A percentile compares a stretch with the other conserved stretches of the same genome.
Conservation (phyloP, 2,113 vertebrate species). For the Nibea coibor region DNA sequence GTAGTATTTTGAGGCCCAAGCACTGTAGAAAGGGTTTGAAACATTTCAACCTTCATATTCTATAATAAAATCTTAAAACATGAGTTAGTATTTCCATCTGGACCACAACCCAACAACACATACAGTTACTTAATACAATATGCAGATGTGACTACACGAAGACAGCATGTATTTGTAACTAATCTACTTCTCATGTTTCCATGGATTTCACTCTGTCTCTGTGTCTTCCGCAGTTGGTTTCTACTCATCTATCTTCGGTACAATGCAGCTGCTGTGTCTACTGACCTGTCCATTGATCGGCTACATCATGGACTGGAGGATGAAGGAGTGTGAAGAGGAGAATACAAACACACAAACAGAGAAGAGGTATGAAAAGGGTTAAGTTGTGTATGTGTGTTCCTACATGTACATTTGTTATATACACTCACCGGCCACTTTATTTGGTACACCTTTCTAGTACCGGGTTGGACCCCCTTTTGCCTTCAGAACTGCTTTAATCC, state of each 20-base stretch:
- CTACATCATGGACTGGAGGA: constrained; percentile 90
- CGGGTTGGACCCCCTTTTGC: too few species aligned
- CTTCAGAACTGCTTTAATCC: too few species aligned
- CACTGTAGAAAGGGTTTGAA: neutral
- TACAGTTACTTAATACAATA: too few species aligned
- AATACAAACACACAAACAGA: constrained; percentile 25
- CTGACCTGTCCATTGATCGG: constrained; percentile 90
- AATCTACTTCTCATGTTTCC: neutral
- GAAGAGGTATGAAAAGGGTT: constrained; percentile 38
- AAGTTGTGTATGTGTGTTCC: neutral
- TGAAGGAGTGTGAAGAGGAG: constrained; percentile 80
- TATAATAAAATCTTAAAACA: neutral
- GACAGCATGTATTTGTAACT: too few species aligned
- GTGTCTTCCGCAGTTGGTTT: constrained; percentile 80
- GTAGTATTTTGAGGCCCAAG: neutral
- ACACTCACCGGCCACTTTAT: too few species aligned
- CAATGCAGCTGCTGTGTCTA: constrained; percentile 88
- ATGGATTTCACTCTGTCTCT: neutral
- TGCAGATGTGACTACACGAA: too few species aligned
- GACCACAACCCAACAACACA: neutral
- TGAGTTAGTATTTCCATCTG: neutral
- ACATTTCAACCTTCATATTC: neutral
- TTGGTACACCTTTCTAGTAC: too few species aligned
- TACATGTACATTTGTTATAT: neutral
- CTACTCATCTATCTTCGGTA: constrained; percentile 89